Percentiles rank a stretch among this genome's conserved stretches.
phyloP scores from a whole-genome alignment of 1,140 invertebrate genomes.

The Ostrea edulis region DNA sequence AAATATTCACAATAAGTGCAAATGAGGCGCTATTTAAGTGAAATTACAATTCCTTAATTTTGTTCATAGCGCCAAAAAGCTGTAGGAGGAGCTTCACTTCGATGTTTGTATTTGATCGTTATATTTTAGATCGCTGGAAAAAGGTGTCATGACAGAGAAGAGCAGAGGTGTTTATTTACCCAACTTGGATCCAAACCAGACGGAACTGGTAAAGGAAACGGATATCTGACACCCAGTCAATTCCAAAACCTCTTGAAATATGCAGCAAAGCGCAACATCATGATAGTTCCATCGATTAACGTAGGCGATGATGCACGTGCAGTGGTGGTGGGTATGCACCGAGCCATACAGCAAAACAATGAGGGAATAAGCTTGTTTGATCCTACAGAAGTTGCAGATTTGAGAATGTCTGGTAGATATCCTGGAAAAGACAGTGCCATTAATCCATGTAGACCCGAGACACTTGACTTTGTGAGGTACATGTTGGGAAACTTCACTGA shows the following conservation, averaged over 20 bases:
- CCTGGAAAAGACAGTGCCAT: constrained; percentile 36
- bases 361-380: background rate
- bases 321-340: constrained; percentile 8
- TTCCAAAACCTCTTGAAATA: constrained; percentile 25
- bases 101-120: background rate
- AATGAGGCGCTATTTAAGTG: too few species aligned
- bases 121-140: constrained; percentile 32
- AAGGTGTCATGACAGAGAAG: constrained; percentile 20
- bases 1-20: too few species aligned
- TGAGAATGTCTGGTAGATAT: constrained; percentile 32
- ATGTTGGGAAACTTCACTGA: background rate
- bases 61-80: background rate
- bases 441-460: constrained; percentile 40
- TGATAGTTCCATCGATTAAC: constrained; percentile 40
- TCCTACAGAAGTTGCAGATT: constrained; percentile 15
- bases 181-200: constrained; percentile 33
- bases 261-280: constrained; percentile 5
- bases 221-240: constrained; percentile 1
- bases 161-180: constrained; percentile 25
- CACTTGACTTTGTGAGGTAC: background rate
- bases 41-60: too few species aligned
- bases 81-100: background rate
- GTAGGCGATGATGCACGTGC: constrained; percentile 39
- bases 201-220: constrained; percentile 10
- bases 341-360: background rate